phyloP scores from a whole-genome alignment of 2,797 vertebrate genomes.

The Limosa lapponica region DNA sequence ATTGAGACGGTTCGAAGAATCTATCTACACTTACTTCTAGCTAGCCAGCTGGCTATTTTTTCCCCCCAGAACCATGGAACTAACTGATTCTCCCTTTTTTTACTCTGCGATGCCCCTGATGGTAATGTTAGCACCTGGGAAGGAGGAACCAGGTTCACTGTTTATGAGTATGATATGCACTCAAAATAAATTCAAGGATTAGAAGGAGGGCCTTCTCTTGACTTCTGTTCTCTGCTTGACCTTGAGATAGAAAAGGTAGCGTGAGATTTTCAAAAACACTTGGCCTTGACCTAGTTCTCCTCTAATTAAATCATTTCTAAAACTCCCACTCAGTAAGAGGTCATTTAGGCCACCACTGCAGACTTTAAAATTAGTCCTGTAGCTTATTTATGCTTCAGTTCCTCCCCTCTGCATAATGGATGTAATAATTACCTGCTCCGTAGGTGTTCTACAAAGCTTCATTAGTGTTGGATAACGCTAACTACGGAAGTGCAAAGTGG shows the following conservation, averaged over 20 bases:
- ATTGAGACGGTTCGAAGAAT: neutral
- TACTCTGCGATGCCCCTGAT: neutral
- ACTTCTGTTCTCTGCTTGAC: neutral
- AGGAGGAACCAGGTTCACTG: neutral
- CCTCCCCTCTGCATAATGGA: constrained; percentile 3
- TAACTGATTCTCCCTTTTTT: neutral
- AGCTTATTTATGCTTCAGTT: constrained; percentile 58
- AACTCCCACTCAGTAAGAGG: constrained; percentile 35
- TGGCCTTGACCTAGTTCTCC: constrained; percentile 49
- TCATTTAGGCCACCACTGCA: neutral
- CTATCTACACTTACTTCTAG: neutral
- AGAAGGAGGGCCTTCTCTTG: neutral
- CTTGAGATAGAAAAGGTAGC: neutral
- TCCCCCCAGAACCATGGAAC: neutral
- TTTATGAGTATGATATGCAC: neutral
- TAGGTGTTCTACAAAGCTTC: constrained; percentile 26
- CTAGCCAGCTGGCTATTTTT: neutral
- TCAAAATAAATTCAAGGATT: neutral
- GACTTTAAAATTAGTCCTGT: constrained; percentile 51
- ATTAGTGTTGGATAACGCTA: neutral
- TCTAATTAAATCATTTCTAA: constrained; percentile 51
- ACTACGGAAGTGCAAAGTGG: neutral
- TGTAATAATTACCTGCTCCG: constrained; percentile 36
- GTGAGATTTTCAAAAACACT: constrained; percentile 15
- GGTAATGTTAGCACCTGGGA: neutral